Percentiles rank a stretch among this genome's conserved stretches.
Evolutionary conservation across 2,113 vertebrate species (phyloP).

Genomic region (Coregonus clupeaformis): DNA sequence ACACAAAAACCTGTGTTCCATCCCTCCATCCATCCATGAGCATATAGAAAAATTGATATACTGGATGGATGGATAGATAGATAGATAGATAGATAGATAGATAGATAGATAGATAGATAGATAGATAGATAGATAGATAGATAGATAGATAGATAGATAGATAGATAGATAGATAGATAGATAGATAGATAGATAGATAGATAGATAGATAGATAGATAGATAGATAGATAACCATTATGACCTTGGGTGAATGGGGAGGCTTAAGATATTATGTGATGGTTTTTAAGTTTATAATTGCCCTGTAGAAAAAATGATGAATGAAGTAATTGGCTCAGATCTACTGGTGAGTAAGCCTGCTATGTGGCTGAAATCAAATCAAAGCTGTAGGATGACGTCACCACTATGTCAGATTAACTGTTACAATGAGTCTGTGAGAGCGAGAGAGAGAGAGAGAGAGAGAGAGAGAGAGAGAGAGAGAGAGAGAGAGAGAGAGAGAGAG

Average conservation of each 20-base stretch:
- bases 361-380: constrained; percentile 66
- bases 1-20: constrained; percentile 15
- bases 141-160: constrained; percentile 19
- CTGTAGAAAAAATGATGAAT: constrained; percentile 49
- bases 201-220: constrained; percentile 26
- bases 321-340: constrained; percentile 60
- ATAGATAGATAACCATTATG: neutral
- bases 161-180: constrained; percentile 2
- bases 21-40: neutral
- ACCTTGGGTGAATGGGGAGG: neutral
- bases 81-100: too few species aligned
- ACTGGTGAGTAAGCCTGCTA: constrained; percentile 45
- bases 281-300: constrained; percentile 52
- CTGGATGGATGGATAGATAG: too few species aligned
- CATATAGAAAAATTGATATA: neutral
- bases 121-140: neutral
- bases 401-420: neutral
- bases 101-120: too few species aligned
- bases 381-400: constrained; percentile 54
- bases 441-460: too few species aligned
- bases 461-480: too few species aligned
- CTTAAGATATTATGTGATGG: neutral
- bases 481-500: too few species aligned
- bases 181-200: constrained; percentile 27
- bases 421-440: neutral